Conservation (phyloP, 2,797 vertebrate genomes). For the Acridotheres tristis region DNA sequence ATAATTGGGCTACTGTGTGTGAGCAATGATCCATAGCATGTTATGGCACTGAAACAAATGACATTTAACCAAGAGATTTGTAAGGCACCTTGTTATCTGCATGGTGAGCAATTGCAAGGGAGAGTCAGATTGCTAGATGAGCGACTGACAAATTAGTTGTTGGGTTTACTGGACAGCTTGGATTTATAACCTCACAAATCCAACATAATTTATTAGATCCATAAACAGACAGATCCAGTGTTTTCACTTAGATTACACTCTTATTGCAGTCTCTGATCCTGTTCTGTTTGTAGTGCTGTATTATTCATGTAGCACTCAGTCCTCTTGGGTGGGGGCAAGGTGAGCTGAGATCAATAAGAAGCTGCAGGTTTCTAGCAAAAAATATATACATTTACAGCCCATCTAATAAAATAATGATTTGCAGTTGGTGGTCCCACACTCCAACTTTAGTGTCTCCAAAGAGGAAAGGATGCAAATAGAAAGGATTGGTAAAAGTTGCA, state of each 20-base stretch:
- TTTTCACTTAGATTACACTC: constrained; percentile 77
- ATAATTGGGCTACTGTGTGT: constrained; percentile 85
- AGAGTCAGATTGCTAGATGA: constrained; percentile 75
- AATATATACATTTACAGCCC: neutral
- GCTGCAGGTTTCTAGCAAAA: constrained; percentile 7
- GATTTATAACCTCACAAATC: constrained; percentile 81
- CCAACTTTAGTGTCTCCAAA: neutral
- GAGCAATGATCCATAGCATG: constrained; percentile 85
- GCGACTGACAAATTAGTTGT: constrained; percentile 85
- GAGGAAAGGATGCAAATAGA: neutral
- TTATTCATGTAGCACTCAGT: constrained; percentile 57
- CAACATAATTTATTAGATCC: constrained; percentile 82
- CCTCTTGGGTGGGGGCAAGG: constrained; percentile 7
- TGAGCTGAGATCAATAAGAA: neutral
- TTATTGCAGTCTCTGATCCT: constrained; percentile 69
- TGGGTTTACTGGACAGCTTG: constrained; percentile 82
- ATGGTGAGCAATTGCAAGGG: constrained; percentile 77
- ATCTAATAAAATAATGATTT: neutral
- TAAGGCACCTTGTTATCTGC: constrained; percentile 85
- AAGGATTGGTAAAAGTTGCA: neutral
- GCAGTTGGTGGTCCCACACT: neutral
- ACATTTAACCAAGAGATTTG: constrained; percentile 86
- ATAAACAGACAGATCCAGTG: constrained; percentile 77
- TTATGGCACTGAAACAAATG: constrained; percentile 86
- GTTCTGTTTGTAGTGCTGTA: constrained; percentile 48